Base-by-base conservation (phyloP, 1,140 invertebrate genomes). In the Matsumurasca onukii region DNA sequence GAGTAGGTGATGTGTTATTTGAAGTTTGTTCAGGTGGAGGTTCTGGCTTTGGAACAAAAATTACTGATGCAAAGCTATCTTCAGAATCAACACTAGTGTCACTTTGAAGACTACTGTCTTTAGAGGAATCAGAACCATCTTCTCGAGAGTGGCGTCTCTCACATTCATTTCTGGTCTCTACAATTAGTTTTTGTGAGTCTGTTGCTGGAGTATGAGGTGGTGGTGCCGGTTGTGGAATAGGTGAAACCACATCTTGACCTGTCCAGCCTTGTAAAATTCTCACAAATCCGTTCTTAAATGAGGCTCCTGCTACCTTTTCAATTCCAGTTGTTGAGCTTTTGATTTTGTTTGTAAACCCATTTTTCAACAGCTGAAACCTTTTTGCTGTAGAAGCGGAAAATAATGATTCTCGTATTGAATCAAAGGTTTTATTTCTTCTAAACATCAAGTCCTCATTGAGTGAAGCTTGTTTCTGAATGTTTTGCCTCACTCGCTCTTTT, bases 61-160 rank as follows among this genome's bases (percentile, higher is more conserved):
- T 95, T 9, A 95, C 93, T 57, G 92, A 94, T 31, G 92, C 92
- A 77, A 94, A 93, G 79, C 91, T 94, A 73, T 96, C 93, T 79
- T 96, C 93, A 1, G 92, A 94, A 78, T 96, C 93, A 1, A 96
- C 89, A 79, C 93, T 95, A 0, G 94, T 95, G 74, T 96, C 93
- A 78, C 92, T 95, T 77, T 95, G 93, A 55, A 95, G 82, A 78
- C 93, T 95, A 75, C 91, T 93, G 75, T 95, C 92, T 80, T 95
- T 96, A 1, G 92, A 93, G 0, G 92, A 94, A 76, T 95, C 93
- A 0, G 93, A 95, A 5, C 91, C 91, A 71, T 94, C 93, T 78
- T 95, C 93, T 66, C 87, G 83, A 0, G 90, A 91, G 30, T 86
- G 81, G 30, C 90, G 81, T 48, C 89, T 78, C 72, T 89, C 86